A percentile compares a stretch with the other conserved stretches of the same genome.
phyloP scores from a whole-genome alignment of 2,797 vertebrate genomes.

The Catostomus latipinnis region DNA sequence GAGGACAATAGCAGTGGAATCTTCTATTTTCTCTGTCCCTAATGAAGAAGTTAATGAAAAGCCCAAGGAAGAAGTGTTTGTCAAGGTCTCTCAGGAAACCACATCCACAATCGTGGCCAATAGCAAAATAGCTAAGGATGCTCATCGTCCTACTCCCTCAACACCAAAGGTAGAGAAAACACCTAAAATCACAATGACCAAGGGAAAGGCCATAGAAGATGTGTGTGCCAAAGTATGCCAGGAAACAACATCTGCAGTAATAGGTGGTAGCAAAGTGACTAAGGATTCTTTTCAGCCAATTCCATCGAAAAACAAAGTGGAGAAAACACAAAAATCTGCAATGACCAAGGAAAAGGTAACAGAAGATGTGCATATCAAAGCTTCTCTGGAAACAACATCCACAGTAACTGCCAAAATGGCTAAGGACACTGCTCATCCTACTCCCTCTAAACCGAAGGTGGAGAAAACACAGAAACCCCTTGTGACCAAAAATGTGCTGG shows the following conservation, averaged over 20 bases:
- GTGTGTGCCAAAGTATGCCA: neutral
- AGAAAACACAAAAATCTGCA: constrained; percentile 7
- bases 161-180: constrained; percentile 15
- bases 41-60: constrained; percentile 63
- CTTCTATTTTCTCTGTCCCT: constrained; percentile 48
- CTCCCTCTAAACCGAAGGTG: constrained; percentile 24
- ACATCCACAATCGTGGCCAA: constrained; percentile 43
- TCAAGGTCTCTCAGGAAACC: constrained; percentile 40
- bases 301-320: constrained; percentile 3
- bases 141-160: constrained; percentile 19
- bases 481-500: neutral
- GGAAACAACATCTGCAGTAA: neutral
- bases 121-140: constrained; percentile 41
- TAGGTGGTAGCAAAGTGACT: neutral
- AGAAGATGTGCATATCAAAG: neutral
- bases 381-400: constrained; percentile 31
- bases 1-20: constrained; percentile 61
- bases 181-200: no score
- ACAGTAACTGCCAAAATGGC: constrained; percentile 48
- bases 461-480: constrained; percentile 29
- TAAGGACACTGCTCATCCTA: constrained; percentile 15
- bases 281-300: neutral
- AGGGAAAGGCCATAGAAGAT: no score
- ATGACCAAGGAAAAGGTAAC: constrained; percentile 57
- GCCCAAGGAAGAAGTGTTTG: constrained; percentile 35